These are phyloP conservation scores for Ptychodera flava DNA, from an alignment of 35 echinoderm and acorn worm genomes.

Conservation along the genomic window DNA sequence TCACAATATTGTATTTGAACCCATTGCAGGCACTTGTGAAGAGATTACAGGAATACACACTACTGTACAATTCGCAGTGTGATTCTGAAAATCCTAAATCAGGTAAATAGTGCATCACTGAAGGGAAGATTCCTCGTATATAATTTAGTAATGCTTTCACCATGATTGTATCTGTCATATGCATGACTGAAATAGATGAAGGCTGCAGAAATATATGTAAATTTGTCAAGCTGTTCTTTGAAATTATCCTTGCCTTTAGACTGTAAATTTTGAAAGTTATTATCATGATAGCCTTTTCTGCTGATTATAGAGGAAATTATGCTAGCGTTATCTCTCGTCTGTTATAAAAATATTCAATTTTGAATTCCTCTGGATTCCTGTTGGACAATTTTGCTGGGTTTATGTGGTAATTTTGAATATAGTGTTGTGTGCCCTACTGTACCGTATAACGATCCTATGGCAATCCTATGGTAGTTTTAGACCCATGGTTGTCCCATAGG, in stretches of 20 bases:
- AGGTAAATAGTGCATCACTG: slow-evolving; percentile 17
- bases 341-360: too few species aligned
- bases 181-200: background rate
- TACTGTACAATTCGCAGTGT: slow-evolving; percentile 95
- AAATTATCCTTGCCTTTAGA: slow-evolving; percentile 43
- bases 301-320: too few species aligned
- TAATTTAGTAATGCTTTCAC: background rate
- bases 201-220: background rate
- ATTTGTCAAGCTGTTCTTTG: background rate
- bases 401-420: background rate
- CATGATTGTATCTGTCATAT: background rate
- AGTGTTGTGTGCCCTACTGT: background rate
- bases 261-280: slow-evolving; percentile 34
- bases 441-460: background rate
- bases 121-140: background rate
- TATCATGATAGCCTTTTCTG: background rate
- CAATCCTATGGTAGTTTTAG: background rate
- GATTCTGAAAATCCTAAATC: slow-evolving; percentile 57
- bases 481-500: too few species aligned
- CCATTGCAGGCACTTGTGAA: slow-evolving; percentile 51
- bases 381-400: too few species aligned
- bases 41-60: slow-evolving; percentile 69
- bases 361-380: too few species aligned
- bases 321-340: too few species aligned
- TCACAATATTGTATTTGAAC: too few species aligned